A percentile compares a stretch with the other conserved stretches of the same genome.
Conservation (phyloP, 1,140 invertebrate genomes). For the Drosophila kikkawai region DNA sequence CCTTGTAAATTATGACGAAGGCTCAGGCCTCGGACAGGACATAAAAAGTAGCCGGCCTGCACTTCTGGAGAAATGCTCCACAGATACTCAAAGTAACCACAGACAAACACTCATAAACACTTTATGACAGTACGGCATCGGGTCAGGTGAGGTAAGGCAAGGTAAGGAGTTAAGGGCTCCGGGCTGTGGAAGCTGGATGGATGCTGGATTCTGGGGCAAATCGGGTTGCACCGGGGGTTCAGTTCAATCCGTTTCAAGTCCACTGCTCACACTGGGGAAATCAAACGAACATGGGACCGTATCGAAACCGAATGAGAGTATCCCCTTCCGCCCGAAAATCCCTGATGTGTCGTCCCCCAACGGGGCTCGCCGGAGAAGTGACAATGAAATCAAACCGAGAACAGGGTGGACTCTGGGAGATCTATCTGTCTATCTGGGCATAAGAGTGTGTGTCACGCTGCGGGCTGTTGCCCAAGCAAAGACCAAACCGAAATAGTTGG, state of each 20-base stretch:
- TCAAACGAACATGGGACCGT: conserved; percentile 65
- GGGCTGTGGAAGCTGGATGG: background rate
- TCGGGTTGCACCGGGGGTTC: background rate
- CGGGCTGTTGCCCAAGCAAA: conserved; percentile 42
- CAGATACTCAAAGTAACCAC: conserved; percentile 43
- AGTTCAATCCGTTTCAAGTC: conserved; percentile 31
- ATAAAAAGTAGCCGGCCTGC: conserved; percentile 57
- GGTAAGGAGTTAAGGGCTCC: conserved; percentile 28
- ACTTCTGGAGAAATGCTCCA: conserved; percentile 17
- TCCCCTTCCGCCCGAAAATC: conserved; percentile 20
- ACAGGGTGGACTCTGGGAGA: conserved; percentile 20
- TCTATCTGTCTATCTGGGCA: conserved; percentile 18
- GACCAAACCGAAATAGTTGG: conserved; percentile 10
- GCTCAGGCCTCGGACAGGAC: conserved; percentile 47
- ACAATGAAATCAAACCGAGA: conserved; percentile 77
- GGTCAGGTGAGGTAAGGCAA: conserved; percentile 30
- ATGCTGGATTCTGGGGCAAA: background rate
- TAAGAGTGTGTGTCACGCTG: conserved; percentile 24
- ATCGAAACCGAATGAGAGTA: conserved; percentile 9
- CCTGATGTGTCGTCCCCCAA: conserved; percentile 32
- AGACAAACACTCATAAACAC: conserved; percentile 71
- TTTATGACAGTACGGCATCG: conserved; percentile 65
- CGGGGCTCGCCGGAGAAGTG: conserved; percentile 54
- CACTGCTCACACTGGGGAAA: conserved; percentile 71
- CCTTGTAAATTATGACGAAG: conserved; percentile 75